Evolutionary conservation across 2,113 vertebrate genomes (phyloP), one percentile per base, ranked within the genome.

Genomic region (Camelus bactrianus): DNA sequence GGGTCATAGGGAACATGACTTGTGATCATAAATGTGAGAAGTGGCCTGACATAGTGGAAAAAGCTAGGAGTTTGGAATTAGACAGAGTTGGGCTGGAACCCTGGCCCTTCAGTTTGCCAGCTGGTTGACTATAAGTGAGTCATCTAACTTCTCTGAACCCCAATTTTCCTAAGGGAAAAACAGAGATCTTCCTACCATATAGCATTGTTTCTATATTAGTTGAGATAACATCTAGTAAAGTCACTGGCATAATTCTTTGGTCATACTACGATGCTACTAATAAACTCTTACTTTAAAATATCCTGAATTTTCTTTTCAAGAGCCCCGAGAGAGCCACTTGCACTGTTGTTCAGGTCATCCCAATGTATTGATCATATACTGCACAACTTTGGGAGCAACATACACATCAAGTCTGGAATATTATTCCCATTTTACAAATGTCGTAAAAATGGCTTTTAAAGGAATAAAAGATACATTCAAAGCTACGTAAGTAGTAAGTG

Each of bases 171-270:
- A 32, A 76, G 7, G 13, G 24, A 64, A 75, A 75, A 75, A 83
- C 50, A 89, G 7, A 72, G 56, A 54, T 10, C 19, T 22, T 62
- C n/a, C 24, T n/a, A 11, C 30, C 30, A 6, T 26, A 12, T 6
- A 62, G 16, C 17, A 14, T 20, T 81, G 50, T 81, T 81, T 75
- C 46, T 38, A 75, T 35, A 77, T 67, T 82, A 50, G 64, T 30
- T 75, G 50, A 60, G 32, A 52, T 14, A 67, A 77, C 32, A 52
- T 20, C 67, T 48, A 42, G 7, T 42, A 80, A 70, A 88, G 9
- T 38, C 24, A 75, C 58, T 65, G 72, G 35, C 13, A 42, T 52
- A 93, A 91, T 84, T 96, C 13, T 97, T 95, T 26, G 24, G 82
- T 32, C 12, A 73, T 17, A 64, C 54, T 4, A 89, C 38, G 54